These are phyloP conservation scores for Chrysochloris asiatica DNA, from an alignment of 2,113 vertebrate genomes.

Conservation along the genomic window DNA sequence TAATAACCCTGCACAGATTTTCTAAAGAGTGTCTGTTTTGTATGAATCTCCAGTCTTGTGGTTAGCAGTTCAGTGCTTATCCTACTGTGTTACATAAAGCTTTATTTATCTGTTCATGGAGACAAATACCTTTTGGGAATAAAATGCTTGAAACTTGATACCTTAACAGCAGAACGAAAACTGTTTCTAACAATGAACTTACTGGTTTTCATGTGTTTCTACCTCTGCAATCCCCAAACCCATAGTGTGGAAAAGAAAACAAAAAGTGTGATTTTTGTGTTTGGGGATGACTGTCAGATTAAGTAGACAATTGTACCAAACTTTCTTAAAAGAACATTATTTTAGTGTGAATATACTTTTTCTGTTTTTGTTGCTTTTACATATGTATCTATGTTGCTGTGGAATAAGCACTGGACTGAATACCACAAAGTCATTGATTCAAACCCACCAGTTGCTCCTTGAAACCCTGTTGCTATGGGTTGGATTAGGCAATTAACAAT, in stretches of 20 bases:
- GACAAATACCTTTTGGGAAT: slow-evolving; percentile 52
- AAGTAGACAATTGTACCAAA: slow-evolving; percentile 51
- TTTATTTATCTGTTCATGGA: slow-evolving; percentile 66
- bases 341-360: slow-evolving; percentile 66
- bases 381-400: too few species aligned
- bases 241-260: slow-evolving; percentile 41
- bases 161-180: slow-evolving; percentile 63
- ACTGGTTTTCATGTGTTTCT: slow-evolving; percentile 44
- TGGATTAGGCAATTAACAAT: too few species aligned
- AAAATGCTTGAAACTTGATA: slow-evolving; percentile 30
- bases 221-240: slow-evolving; percentile 28
- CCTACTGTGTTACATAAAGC: too few species aligned
- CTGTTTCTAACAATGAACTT: slow-evolving; percentile 57
- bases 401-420: too few species aligned
- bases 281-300: slow-evolving; percentile 56
- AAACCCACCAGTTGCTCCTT: too few species aligned
- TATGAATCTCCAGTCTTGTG: too few species aligned
- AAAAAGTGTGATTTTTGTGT: slow-evolving; percentile 4
- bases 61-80: too few species aligned
- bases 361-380: slow-evolving; percentile 50
- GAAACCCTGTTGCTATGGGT: too few species aligned
- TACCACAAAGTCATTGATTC: too few species aligned
- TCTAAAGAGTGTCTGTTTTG: too few species aligned
- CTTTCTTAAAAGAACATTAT: slow-evolving; percentile 55
- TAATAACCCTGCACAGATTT: too few species aligned